These are phyloP conservation scores for Vicugna pacos DNA, from an alignment of 2,113 vertebrate genomes.

Conservation along the genomic window DNA sequence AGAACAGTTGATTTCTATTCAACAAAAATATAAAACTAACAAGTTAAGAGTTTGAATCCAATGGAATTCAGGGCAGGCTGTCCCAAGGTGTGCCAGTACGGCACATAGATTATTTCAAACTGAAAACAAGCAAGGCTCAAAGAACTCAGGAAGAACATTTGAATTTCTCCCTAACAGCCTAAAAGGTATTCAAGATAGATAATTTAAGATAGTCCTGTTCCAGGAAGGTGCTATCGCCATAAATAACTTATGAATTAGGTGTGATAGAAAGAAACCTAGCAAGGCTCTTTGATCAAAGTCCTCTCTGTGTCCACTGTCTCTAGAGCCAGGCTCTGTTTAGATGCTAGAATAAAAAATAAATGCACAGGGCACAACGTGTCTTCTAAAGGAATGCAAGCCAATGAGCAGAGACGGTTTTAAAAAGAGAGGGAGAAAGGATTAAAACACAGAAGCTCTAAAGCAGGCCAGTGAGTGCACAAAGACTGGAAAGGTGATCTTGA, in stretches of 20 bases:
- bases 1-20: not conserved
- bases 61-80: not conserved
- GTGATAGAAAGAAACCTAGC: not conserved
- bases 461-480: not conserved
- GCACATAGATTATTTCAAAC: not conserved
- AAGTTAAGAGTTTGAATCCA: not conserved
- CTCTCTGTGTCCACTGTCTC: not conserved
- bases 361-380: not conserved
- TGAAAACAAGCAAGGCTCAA: not conserved
- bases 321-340: not conserved
- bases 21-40: constrained; percentile 1
- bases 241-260: not conserved
- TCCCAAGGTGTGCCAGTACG: not conserved
- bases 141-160: not conserved
- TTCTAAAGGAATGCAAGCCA: not conserved
- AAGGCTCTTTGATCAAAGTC: not conserved
- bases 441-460: not conserved
- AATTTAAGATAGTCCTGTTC: not conserved
- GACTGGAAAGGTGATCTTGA: not conserved
- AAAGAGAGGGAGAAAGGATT: not conserved
- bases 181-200: not conserved
- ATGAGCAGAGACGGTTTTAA: not conserved
- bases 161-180: not conserved
- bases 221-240: not conserved
- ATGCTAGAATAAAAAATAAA: not conserved